A percentile compares a stretch with the other conserved stretches of the same genome.
phyloP scores from a whole-genome alignment of 2,113 vertebrate species.

The Sminthopsis crassicaudata region DNA sequence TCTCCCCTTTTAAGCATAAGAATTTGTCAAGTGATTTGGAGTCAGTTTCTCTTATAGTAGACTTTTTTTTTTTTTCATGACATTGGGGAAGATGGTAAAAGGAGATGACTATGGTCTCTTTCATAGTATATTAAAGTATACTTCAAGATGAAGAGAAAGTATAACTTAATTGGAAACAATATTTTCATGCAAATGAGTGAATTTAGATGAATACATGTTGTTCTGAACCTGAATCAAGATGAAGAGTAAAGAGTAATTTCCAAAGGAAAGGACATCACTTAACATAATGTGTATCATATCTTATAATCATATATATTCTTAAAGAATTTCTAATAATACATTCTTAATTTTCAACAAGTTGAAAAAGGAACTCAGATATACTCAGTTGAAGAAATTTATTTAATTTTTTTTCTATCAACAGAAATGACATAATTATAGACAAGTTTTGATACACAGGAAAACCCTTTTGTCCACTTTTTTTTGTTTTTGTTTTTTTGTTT shows the following conservation, averaged over 20 bases:
- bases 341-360: neutral
- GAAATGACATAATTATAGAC: conserved; percentile 96
- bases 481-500: conserved; percentile 87
- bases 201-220: neutral
- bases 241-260: neutral
- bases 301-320: neutral
- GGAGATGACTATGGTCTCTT: neutral
- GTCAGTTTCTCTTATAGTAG: neutral
- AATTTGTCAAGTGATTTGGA: neutral
- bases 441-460: conserved; percentile 96
- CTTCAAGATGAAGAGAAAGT: neutral
- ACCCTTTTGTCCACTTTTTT: conserved; percentile 93
- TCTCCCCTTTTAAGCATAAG: neutral
- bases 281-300: neutral
- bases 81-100: neutral
- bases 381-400: conserved; percentile 87
- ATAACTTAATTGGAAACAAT: neutral
- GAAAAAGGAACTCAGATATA: conserved; percentile 53
- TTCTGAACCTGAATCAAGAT: neutral
- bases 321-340: neutral
- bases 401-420: conserved; percentile 87
- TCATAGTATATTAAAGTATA: neutral
- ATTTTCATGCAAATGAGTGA: neutral
- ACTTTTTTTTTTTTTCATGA: neutral
- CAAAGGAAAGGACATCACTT: neutral